Evolutionary conservation across 2,797 vertebrate genomes (phyloP), one percentile per base, ranked within the genome.

Genomic region (Balearica regulorum): DNA sequence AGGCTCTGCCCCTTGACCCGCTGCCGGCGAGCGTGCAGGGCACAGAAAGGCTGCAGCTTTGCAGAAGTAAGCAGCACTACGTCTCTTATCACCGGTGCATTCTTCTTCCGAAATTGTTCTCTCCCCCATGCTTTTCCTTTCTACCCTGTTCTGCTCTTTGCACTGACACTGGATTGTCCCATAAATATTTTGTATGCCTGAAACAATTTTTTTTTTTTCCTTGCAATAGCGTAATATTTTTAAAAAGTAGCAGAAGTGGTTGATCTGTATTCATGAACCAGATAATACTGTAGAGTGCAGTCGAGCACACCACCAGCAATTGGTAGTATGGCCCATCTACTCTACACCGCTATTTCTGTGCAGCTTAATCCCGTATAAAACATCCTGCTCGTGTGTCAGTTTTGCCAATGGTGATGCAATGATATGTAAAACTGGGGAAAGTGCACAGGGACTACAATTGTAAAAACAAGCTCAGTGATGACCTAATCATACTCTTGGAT

Each of bases 71-170:
- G 89, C 90, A 97, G 96, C 89, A 83, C 86, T 94, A 28, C 26
- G 66, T 57, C 87, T 97, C 93, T 95, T 72, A 77, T 83, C 95
- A 88, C 89, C 37, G 43, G 60, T 43, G n/a, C 78, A 80, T 92
- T 94, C 92, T 95, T 96, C 95, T 94, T 81, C 76, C 29, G 7
- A 97, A 97, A 89, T 91, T 89, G 88, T 94, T 95, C 92, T 97
- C 87, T 94, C 92, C 93, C 81, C 82, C 24, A 35, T 68, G 85
- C 93, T 92, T 92, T 96, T 96, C 66, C 78, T 95, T 95, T 87
- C 94, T 84, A 66, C 88, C 37, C 2, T 83, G 33, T 85, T 90
- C 85, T 93, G 65, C 65, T 51, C 49, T 87, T 88, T 80, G 53
- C 60, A 51, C 39, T 58, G 90, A 68, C 26, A 71, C 43, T 57